Conservation (phyloP, 1,140 invertebrate species). For the Trichonephila clavata region DNA sequence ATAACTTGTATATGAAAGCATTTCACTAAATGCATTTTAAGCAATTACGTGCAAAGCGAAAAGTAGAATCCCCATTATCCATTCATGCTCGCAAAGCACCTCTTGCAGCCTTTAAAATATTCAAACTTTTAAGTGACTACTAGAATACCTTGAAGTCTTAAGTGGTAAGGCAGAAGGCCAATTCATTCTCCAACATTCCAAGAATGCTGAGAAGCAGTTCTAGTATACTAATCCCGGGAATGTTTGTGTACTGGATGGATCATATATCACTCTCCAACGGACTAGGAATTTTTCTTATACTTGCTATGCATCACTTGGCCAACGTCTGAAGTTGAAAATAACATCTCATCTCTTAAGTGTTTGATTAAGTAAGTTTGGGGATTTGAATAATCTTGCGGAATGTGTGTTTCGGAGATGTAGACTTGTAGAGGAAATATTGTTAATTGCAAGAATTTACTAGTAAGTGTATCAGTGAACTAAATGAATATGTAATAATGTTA, state of each 20-base stretch:
- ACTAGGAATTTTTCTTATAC: slow-evolving; percentile 19
- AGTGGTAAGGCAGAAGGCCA: slow-evolving; percentile 43
- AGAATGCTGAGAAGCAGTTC: neutral
- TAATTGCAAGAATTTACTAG: neutral
- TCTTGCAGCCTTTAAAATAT: slow-evolving; percentile 45
- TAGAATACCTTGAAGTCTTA: slow-evolving; percentile 56
- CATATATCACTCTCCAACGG: slow-evolving; percentile 24
- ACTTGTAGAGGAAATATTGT: neutral
- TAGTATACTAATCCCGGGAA: neutral
- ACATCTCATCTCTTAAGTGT: slow-evolving; percentile 30
- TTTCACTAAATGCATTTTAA: slow-evolving; percentile 26
- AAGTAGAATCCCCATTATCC: neutral
- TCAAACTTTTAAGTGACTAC: slow-evolving; percentile 60
- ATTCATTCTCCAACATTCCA: slow-evolving; percentile 56
- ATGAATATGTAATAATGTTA: neutral
- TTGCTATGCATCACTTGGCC: neutral
- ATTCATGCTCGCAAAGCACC: slow-evolving; percentile 28
- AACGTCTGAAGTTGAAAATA: slow-evolving; percentile 19
- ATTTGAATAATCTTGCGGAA: neutral
- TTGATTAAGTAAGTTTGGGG: slow-evolving; percentile 15
- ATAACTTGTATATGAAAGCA: neutral
- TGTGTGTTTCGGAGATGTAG: neutral
- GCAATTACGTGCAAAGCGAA: slow-evolving; percentile 26
- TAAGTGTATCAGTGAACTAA: neutral
- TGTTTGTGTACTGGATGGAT: neutral